These are phyloP conservation scores for Rhodophaea formosa DNA, from an alignment of 2,888 invertebrate species.

Conservation along the genomic window DNA sequence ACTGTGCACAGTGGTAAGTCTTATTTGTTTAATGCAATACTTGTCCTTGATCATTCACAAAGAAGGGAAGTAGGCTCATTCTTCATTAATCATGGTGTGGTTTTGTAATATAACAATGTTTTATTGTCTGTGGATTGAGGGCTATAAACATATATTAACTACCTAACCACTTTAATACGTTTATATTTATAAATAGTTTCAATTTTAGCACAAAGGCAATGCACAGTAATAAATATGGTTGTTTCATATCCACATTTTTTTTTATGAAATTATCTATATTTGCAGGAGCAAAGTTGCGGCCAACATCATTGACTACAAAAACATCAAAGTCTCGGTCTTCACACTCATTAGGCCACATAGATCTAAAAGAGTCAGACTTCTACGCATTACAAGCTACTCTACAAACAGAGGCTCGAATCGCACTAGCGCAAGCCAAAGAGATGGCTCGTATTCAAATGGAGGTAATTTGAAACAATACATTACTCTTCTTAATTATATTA, in stretches of 20 bases:
- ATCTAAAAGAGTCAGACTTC: slow-evolving; percentile 86
- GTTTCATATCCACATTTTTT: not conserved
- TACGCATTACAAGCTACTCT: slow-evolving; percentile 90
- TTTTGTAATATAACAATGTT: slow-evolving; percentile 6
- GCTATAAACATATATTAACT: too few species aligned
- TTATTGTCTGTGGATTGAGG: slow-evolving; percentile 19
- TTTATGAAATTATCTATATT: slow-evolving; percentile 3
- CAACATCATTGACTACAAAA: slow-evolving; percentile 67
- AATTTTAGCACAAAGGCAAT: too few species aligned
- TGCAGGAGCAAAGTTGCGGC: slow-evolving; percentile 67
- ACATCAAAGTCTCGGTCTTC: slow-evolving; percentile 71
- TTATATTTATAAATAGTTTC: not conserved
- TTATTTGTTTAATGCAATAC: slow-evolving; percentile 22
- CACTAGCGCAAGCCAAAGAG: slow-evolving; percentile 93
- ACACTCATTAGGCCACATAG: slow-evolving; percentile 71
- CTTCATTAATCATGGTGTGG: slow-evolving; percentile 21
- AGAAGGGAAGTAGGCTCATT: slow-evolving; percentile 17
- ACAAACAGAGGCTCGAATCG: slow-evolving; percentile 93
- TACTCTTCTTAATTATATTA: not conserved
- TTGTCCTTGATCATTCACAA: slow-evolving; percentile 16
- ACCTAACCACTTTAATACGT: not conserved
- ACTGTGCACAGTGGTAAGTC: slow-evolving; percentile 69
- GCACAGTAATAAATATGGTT: not conserved
- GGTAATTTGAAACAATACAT: slow-evolving; percentile 59
- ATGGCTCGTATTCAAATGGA: slow-evolving; percentile 96